Percentiles rank a stretch among this genome's conserved stretches.
Evolutionary conservation across 37 sponge, comb jelly and placozoan species (phyloP).

Genomic region (Chondrosia reniformis): DNA sequence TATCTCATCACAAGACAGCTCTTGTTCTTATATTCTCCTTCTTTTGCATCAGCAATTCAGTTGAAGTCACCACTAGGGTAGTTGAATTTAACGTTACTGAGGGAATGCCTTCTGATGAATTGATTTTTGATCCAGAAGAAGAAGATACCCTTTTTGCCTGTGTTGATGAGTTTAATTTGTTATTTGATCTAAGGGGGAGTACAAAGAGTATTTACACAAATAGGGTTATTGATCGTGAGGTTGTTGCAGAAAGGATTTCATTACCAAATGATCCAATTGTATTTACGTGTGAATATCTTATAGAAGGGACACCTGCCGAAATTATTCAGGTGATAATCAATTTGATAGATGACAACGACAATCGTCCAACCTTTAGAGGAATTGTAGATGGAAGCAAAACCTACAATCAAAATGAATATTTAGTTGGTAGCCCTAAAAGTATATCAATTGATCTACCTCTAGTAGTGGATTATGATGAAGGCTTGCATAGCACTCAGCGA

Average conservation of each 20-base stretch:
- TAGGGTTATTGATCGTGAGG: slow-evolving; percentile 6
- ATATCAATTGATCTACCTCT: not conserved
- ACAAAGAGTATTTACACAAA: not conserved
- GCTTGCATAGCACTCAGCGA: not conserved
- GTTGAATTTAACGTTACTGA: too few species aligned
- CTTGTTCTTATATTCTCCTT: too few species aligned
- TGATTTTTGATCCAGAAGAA: too few species aligned
- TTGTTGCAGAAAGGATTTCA: not conserved
- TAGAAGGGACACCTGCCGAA: not conserved
- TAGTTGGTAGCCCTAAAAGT: not conserved
- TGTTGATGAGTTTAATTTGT: not conserved
- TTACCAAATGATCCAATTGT: not conserved
- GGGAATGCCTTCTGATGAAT: too few species aligned
- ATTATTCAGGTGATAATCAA: not conserved
- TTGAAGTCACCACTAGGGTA: too few species aligned
- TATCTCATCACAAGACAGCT: too few species aligned
- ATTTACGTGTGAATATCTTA: not conserved
- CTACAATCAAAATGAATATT: not conserved
- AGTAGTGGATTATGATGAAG: slow-evolving; percentile 8
- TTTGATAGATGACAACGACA: slow-evolving; percentile 60
- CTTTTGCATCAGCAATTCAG: too few species aligned
- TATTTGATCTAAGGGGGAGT: not conserved
- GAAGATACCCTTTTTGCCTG: too few species aligned
- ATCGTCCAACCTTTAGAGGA: slow-evolving; percentile 46
- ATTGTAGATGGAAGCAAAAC: slow-evolving; percentile 13